phyloP scores from a whole-genome alignment of 1,140 invertebrate genomes.

The Ceratoteleas bidentatus region DNA sequence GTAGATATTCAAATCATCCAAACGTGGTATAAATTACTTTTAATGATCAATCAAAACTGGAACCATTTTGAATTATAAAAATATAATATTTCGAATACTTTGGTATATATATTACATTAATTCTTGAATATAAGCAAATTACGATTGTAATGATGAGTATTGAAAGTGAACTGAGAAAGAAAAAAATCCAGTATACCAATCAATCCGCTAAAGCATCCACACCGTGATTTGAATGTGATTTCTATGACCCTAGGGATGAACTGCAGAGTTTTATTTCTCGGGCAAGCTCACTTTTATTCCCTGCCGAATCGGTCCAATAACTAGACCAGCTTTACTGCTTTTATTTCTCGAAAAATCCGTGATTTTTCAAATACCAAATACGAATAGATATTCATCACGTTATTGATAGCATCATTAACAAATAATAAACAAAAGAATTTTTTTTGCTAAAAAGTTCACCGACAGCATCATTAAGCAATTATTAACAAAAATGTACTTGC shows the following conservation, averaged over 20 bases:
- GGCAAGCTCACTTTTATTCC: slow-evolving; percentile 55
- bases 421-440: neutral
- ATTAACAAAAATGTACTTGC: no score
- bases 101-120: neutral
- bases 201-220: slow-evolving; percentile 49
- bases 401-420: neutral
- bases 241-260: slow-evolving; percentile 52
- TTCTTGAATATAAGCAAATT: slow-evolving; percentile 21
- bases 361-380: slow-evolving; percentile 39
- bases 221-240: slow-evolving; percentile 64
- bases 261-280: slow-evolving; percentile 60
- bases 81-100: no score
- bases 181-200: slow-evolving; percentile 54
- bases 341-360: slow-evolving; percentile 44
- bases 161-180: slow-evolving; percentile 42
- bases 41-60: no score
- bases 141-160: slow-evolving; percentile 26
- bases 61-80: no score
- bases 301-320: slow-evolving; percentile 48
- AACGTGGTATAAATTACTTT: no score
- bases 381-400: neutral
- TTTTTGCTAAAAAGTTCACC: no score
- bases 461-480: no score
- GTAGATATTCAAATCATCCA: no score
- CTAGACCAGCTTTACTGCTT: slow-evolving; percentile 40